Percentiles rank a stretch among this genome's conserved stretches.
Evolutionary conservation across 2,113 vertebrate species (phyloP).

Genomic region (Triplophysa rosa): DNA sequence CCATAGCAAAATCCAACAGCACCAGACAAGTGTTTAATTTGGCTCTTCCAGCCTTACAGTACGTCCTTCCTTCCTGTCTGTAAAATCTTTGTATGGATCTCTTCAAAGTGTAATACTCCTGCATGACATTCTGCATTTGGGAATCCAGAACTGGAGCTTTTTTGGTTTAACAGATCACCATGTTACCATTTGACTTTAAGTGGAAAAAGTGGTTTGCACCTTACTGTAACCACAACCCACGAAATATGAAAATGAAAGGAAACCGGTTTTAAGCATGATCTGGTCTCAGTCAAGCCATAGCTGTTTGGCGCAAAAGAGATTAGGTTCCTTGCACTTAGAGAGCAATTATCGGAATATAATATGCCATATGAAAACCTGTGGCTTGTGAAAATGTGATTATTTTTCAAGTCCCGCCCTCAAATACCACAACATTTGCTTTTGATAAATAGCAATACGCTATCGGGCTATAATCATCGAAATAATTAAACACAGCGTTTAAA

Average conservation of each 20-base stretch:
- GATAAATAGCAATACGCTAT: conserved; percentile 40
- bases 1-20: conserved; percentile 50
- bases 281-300: conserved; percentile 37
- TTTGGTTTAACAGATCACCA: conserved; percentile 32
- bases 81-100: conserved; percentile 29
- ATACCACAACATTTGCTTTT: conserved; percentile 50
- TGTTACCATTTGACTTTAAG: neutral
- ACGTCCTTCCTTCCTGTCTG: conserved; percentile 47
- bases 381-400: conserved; percentile 37
- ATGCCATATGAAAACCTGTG: conserved; percentile 35
- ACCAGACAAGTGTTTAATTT: conserved; percentile 53
- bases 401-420: conserved; percentile 22
- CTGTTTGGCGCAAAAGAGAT: conserved; percentile 21
- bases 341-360: conserved; percentile 46
- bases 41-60: conserved; percentile 31
- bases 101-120: conserved; percentile 24
- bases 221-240: conserved; percentile 29
- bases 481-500: conserved; percentile 15
- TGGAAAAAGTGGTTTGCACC: neutral
- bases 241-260: conserved; percentile 33
- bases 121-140: conserved; percentile 19
- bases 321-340: conserved; percentile 36
- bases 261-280: conserved; percentile 16
- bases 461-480: conserved; percentile 25
- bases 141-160: neutral